These are phyloP conservation scores for Campylomormyrus tamandua DNA, from an alignment of 2,113 vertebrate species.

Conservation along the genomic window DNA sequence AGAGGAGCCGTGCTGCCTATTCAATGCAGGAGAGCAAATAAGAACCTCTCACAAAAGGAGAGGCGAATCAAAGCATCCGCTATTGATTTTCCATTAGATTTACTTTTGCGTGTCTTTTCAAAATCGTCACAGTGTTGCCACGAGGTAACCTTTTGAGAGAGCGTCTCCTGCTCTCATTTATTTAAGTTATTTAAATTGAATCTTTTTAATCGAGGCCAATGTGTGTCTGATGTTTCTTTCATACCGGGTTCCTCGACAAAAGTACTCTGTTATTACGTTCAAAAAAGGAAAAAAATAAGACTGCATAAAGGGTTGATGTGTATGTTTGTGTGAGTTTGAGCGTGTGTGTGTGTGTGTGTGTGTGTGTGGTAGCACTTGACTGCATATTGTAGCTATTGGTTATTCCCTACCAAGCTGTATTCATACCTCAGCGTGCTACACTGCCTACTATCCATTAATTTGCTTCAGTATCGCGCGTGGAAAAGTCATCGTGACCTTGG, in stretches of 20 bases:
- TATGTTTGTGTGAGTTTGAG: background rate
- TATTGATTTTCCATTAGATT: slow-evolving; percentile 11
- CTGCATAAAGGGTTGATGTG: background rate
- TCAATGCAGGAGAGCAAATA: background rate
- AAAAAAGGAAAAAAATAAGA: background rate
- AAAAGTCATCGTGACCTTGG: background rate
- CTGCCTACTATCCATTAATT: background rate
- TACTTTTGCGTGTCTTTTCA: background rate
- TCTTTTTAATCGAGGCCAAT: slow-evolving; percentile 6
- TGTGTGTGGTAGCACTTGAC: background rate
- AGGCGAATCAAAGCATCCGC: background rate
- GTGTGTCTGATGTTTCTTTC: background rate
- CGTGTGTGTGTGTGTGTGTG: background rate
- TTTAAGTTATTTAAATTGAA: background rate
- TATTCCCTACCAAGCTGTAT: background rate
- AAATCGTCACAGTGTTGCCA: background rate
- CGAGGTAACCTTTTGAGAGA: background rate
- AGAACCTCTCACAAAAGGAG: background rate
- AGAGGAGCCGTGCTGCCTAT: background rate
- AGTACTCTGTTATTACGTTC: background rate
- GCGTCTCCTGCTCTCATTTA: background rate
- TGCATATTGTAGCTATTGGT: background rate
- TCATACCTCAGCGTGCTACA: background rate
- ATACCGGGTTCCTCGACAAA: slow-evolving; percentile 7
- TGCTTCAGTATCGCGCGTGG: background rate